Evolutionary conservation across 2,113 vertebrate genomes (phyloP), one percentile per base, ranked within the genome.

Genomic region (Limnothrissa miodon): DNA sequence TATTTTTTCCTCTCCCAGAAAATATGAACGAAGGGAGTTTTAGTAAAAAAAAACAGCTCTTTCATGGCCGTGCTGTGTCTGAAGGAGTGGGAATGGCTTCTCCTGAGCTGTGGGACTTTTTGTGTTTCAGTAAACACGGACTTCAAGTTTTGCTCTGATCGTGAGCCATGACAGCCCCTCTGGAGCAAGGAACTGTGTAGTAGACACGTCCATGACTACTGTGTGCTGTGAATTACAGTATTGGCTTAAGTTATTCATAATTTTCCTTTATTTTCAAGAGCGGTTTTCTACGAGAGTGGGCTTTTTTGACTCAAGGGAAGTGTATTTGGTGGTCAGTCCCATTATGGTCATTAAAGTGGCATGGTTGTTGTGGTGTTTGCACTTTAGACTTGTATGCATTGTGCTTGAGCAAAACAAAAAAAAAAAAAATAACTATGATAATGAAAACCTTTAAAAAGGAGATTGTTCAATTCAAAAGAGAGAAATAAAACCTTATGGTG

Each of bases 341-440:
- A 25, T 80, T n/a, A 51, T 70, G 56, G 78, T 88, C 36, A 51
- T 46, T 45, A 70, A 53, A 56, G 53, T 42, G 56, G 74, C 74
- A 85, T 85, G 80, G 85, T 80, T 81, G 83, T 89, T 86, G 85
- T 82, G 82, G 78, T 87, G 85, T 85, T 84, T 78, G 79, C 83
- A 87, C 86, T 86, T 89, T 74, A 85, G 84, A 87, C 74, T 46
- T 87, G 80, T 85, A 79, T 86, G 85, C 82, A 87, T 86, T 85
- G 83, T 78, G 84, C 87, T 85, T 89, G 33, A 86, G 39, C 79
- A 87, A 82, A 81, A 79, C 62, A 82, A 53, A 86, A 78, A 29
- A 82, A 53, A 86, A 44, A 78, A 10, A 13, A 46, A 33, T 80
- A 11, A 78, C 51, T 51, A 78, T 29, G 53, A 74, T 74, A 74